These are phyloP conservation scores for Yponomeuta cagnagella DNA, from an alignment of 2,888 invertebrate genomes.

Conservation along the genomic window DNA sequence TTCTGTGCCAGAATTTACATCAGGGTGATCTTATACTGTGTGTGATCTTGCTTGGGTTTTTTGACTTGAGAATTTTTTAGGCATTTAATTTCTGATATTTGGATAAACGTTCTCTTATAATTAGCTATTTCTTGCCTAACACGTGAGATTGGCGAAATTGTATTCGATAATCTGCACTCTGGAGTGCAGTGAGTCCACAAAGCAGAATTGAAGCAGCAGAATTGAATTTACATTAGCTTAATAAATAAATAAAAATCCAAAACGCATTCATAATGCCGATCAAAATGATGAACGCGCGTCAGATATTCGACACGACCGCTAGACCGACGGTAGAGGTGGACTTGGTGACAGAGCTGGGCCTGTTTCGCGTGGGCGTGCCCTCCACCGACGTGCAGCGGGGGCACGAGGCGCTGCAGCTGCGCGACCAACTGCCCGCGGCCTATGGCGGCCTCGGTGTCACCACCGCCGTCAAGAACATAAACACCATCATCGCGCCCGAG, in stretches of 20 bases:
- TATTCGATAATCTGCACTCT: too few relatives aligned
- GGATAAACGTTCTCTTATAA: too few relatives aligned
- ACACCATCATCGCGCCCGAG: conserved; percentile 86
- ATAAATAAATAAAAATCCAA: not conserved
- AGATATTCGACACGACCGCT: conserved; percentile 97
- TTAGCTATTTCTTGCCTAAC: too few relatives aligned
- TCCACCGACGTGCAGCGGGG: conserved; percentile 96
- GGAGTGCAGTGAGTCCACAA: too few relatives aligned
- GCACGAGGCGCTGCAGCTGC: conserved; percentile 95
- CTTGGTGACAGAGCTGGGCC: conserved; percentile 86
- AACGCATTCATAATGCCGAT: conserved; percentile 82
- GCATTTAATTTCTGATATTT: too few relatives aligned
- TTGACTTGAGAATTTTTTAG: too few relatives aligned
- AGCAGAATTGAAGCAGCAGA: too few relatives aligned
- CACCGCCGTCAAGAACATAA: conserved; percentile 94
- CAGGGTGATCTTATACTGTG: too few relatives aligned
- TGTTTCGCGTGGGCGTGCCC: conserved; percentile 95
- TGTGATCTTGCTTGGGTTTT: too few relatives aligned
- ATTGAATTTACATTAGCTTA: not conserved
- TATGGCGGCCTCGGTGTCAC: conserved; percentile 96
- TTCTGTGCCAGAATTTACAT: too few relatives aligned
- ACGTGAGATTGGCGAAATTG: too few relatives aligned
- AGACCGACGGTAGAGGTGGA: conserved; percentile 98
- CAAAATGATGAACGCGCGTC: conserved; percentile 92
- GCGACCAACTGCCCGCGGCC: conserved; percentile 89